Percentiles rank a stretch among this genome's conserved stretches.
Conservation (phyloP, 1,140 invertebrate genomes). For the Armadillidium nasatum region DNA sequence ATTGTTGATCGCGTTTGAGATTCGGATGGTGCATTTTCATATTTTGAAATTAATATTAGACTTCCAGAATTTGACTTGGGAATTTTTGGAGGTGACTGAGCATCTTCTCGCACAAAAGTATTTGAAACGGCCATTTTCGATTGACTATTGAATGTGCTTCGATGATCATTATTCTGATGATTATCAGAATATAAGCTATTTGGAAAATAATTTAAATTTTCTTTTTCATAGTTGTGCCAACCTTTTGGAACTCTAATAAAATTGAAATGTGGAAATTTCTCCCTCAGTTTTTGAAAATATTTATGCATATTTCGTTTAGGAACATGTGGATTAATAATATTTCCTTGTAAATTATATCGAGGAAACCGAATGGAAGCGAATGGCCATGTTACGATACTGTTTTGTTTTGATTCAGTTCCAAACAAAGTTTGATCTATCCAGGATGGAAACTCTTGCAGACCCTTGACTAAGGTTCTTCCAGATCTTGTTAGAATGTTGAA, state of each 20-base stretch:
- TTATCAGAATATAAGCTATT: background rate
- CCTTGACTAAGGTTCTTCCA: background rate
- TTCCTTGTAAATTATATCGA: background rate
- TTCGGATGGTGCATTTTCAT: too few relatives aligned
- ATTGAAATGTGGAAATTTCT: background rate
- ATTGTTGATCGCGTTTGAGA: too few relatives aligned
- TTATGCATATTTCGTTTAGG: background rate
- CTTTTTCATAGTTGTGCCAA: background rate
- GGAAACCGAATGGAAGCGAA: background rate
- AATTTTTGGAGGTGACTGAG: background rate
- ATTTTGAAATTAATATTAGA: too few relatives aligned
- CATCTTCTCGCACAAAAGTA: background rate
- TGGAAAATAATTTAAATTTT: background rate
- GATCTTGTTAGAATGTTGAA: background rate
- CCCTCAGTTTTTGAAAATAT: background rate
- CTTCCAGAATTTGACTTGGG: too few relatives aligned
- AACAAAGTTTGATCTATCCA: background rate
- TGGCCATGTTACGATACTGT: background rate
- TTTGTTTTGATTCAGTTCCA: background rate
- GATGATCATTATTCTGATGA: background rate
- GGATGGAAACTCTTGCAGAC: background rate
- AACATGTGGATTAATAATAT: too few relatives aligned
- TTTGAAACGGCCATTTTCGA: background rate
- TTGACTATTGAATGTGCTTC: background rate
- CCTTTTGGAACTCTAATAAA: background rate